phyloP scores from a whole-genome alignment of 2,797 vertebrate genomes.

The Myotis daubentonii region DNA sequence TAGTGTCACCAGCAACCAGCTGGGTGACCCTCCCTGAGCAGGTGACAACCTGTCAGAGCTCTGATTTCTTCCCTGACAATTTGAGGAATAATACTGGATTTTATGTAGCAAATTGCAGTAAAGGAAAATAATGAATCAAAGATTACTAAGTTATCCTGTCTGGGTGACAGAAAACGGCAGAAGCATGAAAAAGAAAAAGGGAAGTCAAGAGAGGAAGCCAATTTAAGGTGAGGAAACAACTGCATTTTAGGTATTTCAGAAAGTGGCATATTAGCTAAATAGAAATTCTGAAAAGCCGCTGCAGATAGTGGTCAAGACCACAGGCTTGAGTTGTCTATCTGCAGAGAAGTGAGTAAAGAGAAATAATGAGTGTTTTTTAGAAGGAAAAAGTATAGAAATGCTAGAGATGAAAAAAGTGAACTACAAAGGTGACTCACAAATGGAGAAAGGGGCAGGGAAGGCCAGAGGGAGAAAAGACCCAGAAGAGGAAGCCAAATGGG shows the following conservation, averaged over 20 bases:
- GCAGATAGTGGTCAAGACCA: background rate
- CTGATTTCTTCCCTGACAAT: background rate
- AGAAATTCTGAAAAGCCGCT: background rate
- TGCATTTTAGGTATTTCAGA: background rate
- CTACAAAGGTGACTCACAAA: background rate
- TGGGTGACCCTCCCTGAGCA: too few species aligned
- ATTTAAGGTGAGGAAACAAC: background rate
- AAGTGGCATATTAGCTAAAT: background rate
- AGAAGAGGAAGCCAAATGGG: background rate
- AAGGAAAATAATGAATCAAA: conserved; percentile 54
- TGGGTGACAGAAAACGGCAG: background rate
- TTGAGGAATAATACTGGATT: background rate
- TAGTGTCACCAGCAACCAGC: background rate
- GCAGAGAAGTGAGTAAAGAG: background rate
- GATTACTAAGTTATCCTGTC: conserved; percentile 33
- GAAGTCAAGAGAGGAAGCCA: conserved; percentile 19
- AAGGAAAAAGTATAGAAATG: background rate
- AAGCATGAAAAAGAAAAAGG: background rate
- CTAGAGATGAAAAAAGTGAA: background rate
- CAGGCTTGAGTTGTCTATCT: background rate
- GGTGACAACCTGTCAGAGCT: background rate
- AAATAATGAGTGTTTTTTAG: background rate
- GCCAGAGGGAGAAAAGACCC: background rate
- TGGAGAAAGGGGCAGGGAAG: background rate
- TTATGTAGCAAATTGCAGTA: background rate